These are phyloP conservation scores for Stomatorhinus walkeri DNA, from an alignment of 2,797 vertebrate species.

Conservation along the genomic window DNA sequence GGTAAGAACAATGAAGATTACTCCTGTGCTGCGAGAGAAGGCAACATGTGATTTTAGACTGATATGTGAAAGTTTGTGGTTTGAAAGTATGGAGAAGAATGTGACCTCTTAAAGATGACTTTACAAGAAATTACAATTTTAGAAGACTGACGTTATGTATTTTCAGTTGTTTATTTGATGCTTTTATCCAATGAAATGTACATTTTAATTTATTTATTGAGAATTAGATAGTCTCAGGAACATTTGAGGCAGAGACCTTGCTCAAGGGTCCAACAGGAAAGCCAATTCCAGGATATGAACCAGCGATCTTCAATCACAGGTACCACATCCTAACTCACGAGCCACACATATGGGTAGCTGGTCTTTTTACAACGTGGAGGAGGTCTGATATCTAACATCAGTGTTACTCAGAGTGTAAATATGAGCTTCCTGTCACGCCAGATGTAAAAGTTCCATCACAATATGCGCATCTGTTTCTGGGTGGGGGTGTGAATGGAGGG, in stretches of 20 bases:
- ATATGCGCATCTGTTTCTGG: neutral
- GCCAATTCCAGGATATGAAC: neutral
- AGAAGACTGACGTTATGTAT: neutral
- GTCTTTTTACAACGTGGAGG: neutral
- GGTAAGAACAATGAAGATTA: neutral
- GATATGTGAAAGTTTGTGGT: neutral
- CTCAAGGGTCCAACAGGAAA: neutral
- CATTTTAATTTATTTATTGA: neutral
- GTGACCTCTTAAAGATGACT: neutral
- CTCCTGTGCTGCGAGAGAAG: neutral
- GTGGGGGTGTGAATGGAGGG: neutral
- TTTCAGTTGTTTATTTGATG: neutral
- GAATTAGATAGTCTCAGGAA: neutral
- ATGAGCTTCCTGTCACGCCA: neutral
- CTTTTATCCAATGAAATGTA: neutral
- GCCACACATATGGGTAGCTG: neutral
- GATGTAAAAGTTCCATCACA: neutral
- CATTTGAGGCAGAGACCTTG: neutral
- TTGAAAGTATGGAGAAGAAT: neutral
- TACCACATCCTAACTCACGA: neutral
- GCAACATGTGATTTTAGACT: neutral
- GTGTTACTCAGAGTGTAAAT: neutral
- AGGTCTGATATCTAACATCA: neutral
- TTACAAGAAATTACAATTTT: neutral
- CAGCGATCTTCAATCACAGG: neutral